Percentiles rank a stretch among this genome's conserved stretches.
These are phyloP conservation scores for Drosophila bipectinata DNA, from an alignment of 1,140 invertebrate genomes.

Conservation along the genomic window DNA sequence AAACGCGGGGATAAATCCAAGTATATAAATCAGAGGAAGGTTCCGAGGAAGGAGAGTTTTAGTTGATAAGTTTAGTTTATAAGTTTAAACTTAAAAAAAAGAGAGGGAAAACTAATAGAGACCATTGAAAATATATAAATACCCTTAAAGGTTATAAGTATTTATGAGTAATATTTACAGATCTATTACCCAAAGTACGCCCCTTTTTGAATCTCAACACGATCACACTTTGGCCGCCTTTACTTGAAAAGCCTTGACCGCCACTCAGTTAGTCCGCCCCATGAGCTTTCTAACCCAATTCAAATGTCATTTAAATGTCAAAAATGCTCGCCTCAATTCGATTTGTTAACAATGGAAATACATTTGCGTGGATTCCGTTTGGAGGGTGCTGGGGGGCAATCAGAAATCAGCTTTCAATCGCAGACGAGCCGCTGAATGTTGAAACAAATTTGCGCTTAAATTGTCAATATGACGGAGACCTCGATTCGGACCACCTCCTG, in stretches of 20 bases:
- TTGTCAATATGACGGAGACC: slow-evolving; percentile 74
- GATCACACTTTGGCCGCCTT: slow-evolving; percentile 22
- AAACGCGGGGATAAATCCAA: no score
- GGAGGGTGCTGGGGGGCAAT: slow-evolving; percentile 3
- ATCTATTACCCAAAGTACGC: no score
- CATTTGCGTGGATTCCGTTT: slow-evolving; percentile 54
- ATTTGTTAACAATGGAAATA: slow-evolving; percentile 70
- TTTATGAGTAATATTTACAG: not conserved
- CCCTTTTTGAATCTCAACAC: slow-evolving; percentile 41
- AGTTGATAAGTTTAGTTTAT: no score
- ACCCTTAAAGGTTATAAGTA: not conserved
- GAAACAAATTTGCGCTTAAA: slow-evolving; percentile 79
- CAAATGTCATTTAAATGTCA: slow-evolving; percentile 79
- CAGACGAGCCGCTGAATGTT: slow-evolving; percentile 59
- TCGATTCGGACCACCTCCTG: slow-evolving; percentile 22
- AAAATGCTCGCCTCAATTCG: slow-evolving; percentile 48
- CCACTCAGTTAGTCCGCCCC: slow-evolving; percentile 7
- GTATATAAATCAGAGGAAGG: no score
- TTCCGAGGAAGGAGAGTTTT: no score
- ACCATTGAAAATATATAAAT: no score
- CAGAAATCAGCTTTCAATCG: slow-evolving; percentile 47
- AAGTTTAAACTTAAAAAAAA: no score
- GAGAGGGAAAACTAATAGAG: no score
- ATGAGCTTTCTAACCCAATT: slow-evolving; percentile 60
- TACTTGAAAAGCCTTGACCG: slow-evolving; percentile 19